phyloP scores from a whole-genome alignment of 2,113 vertebrate genomes.

The Rhipidura dahli region DNA sequence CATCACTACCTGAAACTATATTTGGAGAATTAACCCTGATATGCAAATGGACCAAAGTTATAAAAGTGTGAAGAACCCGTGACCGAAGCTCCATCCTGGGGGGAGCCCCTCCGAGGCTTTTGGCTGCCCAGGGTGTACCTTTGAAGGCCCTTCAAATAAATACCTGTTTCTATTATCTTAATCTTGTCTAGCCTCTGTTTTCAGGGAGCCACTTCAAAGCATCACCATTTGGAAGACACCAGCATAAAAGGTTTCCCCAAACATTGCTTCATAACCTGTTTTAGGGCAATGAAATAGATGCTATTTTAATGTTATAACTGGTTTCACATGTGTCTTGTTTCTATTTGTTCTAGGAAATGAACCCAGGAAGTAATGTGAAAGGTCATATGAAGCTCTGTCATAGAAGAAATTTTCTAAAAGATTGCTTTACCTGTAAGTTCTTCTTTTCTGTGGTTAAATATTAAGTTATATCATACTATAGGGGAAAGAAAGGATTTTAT shows the following conservation, averaged over 20 bases:
- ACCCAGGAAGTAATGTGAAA: conserved; percentile 28
- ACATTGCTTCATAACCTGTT: background rate
- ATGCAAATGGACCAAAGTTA: no score
- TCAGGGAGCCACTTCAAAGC: no score
- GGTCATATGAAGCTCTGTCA: background rate
- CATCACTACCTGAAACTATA: no score
- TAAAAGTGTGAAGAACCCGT: no score
- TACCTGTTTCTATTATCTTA: no score
- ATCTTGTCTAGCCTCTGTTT: no score
- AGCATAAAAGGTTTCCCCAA: background rate
- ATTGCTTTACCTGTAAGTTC: conserved; percentile 68
- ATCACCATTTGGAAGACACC: background rate
- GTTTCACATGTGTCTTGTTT: background rate
- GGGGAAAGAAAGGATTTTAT: background rate
- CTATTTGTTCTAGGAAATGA: conserved; percentile 67
- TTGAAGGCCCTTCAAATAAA: no score
- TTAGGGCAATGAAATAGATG: background rate
- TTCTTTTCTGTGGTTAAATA: background rate
- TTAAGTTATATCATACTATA: background rate
- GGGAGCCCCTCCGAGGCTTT: no score
- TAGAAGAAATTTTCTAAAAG: conserved; percentile 36
- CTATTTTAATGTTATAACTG: background rate
- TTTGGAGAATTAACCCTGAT: no score
- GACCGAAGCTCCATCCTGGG: no score
- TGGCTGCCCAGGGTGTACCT: no score